These are phyloP conservation scores for Dicyrtoma fusca DNA, from an alignment of 2,888 invertebrate genomes.

Conservation along the genomic window DNA sequence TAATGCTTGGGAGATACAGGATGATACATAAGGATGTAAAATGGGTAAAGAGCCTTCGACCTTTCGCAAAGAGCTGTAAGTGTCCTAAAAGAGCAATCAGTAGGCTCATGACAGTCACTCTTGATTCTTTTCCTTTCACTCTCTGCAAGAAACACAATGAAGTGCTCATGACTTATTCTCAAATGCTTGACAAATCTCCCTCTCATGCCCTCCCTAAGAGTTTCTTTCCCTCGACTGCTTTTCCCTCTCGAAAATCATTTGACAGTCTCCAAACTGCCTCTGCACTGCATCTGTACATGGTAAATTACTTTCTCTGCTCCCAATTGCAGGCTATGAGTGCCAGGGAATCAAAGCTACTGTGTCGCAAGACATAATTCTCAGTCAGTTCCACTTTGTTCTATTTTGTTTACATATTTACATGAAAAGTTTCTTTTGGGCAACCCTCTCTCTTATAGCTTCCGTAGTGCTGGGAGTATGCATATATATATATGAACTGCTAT, in stretches of 20 bases:
- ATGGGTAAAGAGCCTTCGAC: too few species aligned
- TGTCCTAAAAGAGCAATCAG: too few species aligned
- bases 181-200: conserved; percentile 8
- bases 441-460: neutral
- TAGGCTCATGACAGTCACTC: too few species aligned
- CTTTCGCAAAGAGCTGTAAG: too few species aligned
- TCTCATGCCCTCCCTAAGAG: conserved; percentile 6
- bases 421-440: neutral
- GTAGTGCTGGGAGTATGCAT: too few species aligned
- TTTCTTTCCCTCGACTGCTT: neutral
- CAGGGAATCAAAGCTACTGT: neutral
- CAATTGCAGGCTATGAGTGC: too few species aligned
- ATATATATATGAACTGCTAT: too few species aligned
- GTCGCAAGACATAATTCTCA: neutral
- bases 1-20: too few species aligned
- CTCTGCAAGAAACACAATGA: too few species aligned
- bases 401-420: neutral
- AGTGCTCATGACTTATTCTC: conserved; percentile 28
- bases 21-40: too few species aligned
- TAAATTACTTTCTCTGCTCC: neutral
- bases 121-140: too few species aligned
- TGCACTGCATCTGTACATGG: neutral
- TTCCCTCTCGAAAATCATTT: conserved; percentile 11
- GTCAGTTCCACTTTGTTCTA: conserved; percentile 15
- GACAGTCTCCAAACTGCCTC: conserved; percentile 7